phyloP scores from a whole-genome alignment of 2,888 invertebrate species.

The Spialia ferax region DNA sequence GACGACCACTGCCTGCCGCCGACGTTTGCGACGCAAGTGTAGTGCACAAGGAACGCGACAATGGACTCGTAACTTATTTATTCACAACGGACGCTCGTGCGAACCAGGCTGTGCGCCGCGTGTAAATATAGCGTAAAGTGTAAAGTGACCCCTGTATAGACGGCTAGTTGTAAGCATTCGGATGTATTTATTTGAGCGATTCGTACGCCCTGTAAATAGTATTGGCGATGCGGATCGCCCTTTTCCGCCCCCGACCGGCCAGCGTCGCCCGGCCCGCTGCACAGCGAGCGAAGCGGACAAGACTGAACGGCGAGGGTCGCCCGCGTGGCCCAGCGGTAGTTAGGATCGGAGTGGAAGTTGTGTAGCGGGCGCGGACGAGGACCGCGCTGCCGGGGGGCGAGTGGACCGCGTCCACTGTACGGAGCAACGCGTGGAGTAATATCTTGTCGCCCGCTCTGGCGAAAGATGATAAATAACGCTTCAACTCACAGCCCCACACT shows the following conservation, averaged over 20 bases:
- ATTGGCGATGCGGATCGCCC: slow-evolving; percentile 72
- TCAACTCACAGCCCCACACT: too few relatives aligned
- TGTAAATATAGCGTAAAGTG: slow-evolving; percentile 84
- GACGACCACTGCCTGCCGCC: slow-evolving; percentile 92
- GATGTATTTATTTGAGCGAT: slow-evolving; percentile 83
- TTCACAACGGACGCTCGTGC: slow-evolving; percentile 79
- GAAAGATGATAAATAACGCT: too few relatives aligned
- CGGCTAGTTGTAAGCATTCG: slow-evolving; percentile 81
- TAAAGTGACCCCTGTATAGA: slow-evolving; percentile 85
- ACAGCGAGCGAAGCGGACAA: neutral
- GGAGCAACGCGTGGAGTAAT: too few relatives aligned
- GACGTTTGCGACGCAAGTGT: slow-evolving; percentile 92
- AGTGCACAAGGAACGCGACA: slow-evolving; percentile 72
- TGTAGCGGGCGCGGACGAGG: slow-evolving; percentile 52
- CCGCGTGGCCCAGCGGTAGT: too few relatives aligned
- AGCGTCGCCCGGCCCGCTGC: slow-evolving; percentile 57
- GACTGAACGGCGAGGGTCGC: neutral
- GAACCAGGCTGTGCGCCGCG: slow-evolving; percentile 84
- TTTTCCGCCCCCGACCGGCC: slow-evolving; percentile 67
- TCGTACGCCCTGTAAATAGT: slow-evolving; percentile 81
- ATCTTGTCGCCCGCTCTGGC: too few relatives aligned
- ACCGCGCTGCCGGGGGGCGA: slow-evolving; percentile 68
- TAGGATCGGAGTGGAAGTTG: too few relatives aligned
- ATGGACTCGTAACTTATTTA: slow-evolving; percentile 76
- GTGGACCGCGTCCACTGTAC: slow-evolving; percentile 73